phyloP scores from a whole-genome alignment of 2,888 invertebrate genomes.

The Formica aserva region DNA sequence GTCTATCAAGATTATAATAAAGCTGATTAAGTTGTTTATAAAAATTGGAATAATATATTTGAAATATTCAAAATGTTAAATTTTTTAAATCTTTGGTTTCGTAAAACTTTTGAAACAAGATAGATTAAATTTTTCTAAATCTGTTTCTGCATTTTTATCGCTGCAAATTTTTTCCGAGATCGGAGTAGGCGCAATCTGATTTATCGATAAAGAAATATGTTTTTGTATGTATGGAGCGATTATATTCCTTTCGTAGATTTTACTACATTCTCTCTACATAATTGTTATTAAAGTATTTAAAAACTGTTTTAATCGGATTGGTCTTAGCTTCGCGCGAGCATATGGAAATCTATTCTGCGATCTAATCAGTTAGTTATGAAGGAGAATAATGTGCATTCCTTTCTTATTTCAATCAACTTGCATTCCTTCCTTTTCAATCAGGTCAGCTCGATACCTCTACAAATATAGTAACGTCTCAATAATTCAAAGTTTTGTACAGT shows the following conservation, averaged over 20 bases:
- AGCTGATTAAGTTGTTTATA: not conserved
- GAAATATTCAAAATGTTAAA: not conserved
- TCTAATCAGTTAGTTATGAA: slow-evolving; percentile 38
- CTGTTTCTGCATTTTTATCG: not conserved
- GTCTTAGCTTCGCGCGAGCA: slow-evolving; percentile 6
- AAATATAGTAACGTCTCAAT: not conserved
- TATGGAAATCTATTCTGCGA: slow-evolving; percentile 34
- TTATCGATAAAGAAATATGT: not conserved
- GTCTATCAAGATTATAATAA: not conserved
- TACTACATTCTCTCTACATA: not conserved
- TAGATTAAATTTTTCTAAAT: not conserved
- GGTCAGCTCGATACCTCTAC: not conserved
- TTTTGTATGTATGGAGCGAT: not conserved
- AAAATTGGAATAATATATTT: not conserved
- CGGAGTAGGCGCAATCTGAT: not conserved
- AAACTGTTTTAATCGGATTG: not conserved
- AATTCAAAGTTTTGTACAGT: not conserved
- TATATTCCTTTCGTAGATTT: slow-evolving; percentile 10
- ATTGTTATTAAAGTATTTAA: not conserved
- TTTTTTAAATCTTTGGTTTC: not conserved
- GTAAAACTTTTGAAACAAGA: not conserved
- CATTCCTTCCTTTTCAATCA: slow-evolving; percentile 8
- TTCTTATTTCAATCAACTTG: not conserved
- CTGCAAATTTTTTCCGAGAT: not conserved
- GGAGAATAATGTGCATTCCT: slow-evolving; percentile 29